Evolutionary conservation across 2,797 vertebrate genomes (phyloP).

Genomic region (Sebastes matsubarae): DNA sequence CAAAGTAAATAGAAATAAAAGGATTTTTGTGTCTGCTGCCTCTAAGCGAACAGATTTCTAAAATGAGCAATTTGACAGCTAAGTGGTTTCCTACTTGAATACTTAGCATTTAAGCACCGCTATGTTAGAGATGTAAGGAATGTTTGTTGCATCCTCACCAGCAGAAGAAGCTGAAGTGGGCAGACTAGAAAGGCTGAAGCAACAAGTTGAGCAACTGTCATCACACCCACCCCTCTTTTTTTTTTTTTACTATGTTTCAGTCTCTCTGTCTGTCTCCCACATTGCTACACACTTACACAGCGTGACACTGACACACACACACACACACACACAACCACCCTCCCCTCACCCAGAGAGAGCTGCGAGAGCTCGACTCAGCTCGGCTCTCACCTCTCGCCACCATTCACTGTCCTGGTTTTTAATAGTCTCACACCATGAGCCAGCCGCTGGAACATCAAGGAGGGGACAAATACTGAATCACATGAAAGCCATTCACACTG

Average conservation of each 20-base stretch:
- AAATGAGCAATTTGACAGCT: constrained; percentile 35
- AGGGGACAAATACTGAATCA: constrained; percentile 44
- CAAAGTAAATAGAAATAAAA: constrained; percentile 2
- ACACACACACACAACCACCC: constrained; percentile 1
- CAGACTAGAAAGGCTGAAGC: constrained; percentile 47
- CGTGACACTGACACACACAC: constrained; percentile 14
- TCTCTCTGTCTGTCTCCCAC: constrained; percentile 58
- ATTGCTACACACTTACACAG: constrained; percentile 50
- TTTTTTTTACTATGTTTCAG: constrained; percentile 54
- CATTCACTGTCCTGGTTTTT: constrained; percentile 43
- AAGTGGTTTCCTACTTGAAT: constrained; percentile 27
- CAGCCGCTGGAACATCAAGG: constrained; percentile 47
- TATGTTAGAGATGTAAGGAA: constrained; percentile 32
- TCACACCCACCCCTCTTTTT: constrained; percentile 53
- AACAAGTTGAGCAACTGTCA: constrained; percentile 71
- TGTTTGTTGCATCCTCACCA: constrained; percentile 33
- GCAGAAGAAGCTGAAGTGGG: constrained; percentile 40
- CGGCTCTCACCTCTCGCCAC: constrained; percentile 50
- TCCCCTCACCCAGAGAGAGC: constrained; percentile 12
- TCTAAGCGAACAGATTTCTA: constrained; percentile 3
- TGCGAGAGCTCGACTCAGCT: constrained; percentile 41
- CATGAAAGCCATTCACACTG: constrained; percentile 45
- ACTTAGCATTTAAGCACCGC: constrained; percentile 13
- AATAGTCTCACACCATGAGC: constrained; percentile 54
- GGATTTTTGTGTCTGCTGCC: neutral